phyloP scores from a whole-genome alignment of 2,113 vertebrate genomes.

The Origma solitaria region DNA sequence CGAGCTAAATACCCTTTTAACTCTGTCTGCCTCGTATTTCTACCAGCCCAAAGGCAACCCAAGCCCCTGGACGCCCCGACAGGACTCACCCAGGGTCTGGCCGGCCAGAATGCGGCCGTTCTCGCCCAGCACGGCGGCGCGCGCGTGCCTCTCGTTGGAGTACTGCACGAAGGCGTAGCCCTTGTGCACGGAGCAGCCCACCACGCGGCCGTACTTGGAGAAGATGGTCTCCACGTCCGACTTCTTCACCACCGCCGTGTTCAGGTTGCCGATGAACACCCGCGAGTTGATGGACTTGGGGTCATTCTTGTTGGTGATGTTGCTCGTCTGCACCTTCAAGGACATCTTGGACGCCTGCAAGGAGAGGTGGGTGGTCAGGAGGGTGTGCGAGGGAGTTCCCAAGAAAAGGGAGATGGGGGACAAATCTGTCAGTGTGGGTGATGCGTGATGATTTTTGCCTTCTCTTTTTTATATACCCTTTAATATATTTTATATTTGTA shows the following conservation, averaged over 20 bases:
- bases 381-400: not conserved
- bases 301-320: slow-evolving; percentile 96
- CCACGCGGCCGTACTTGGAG: slow-evolving; percentile 88
- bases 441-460: too few relatives aligned
- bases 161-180: slow-evolving; percentile 95
- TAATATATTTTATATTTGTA: too few relatives aligned
- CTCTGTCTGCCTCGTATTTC: too few relatives aligned
- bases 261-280: slow-evolving; percentile 95
- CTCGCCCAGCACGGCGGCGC: slow-evolving; percentile 89
- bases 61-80: too few relatives aligned
- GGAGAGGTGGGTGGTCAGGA: not conserved
- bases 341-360: slow-evolving; percentile 80
- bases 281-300: slow-evolving; percentile 93
- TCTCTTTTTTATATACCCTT: too few relatives aligned
- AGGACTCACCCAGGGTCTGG: slow-evolving; percentile 83
- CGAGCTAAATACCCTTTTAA: too few relatives aligned
- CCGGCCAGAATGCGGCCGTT: slow-evolving; percentile 88
- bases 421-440: too few relatives aligned
- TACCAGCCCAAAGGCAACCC: too few relatives aligned
- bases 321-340: slow-evolving; percentile 90
- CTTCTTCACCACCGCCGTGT: slow-evolving; percentile 93
- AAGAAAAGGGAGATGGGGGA: not conserved
- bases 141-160: slow-evolving; percentile 85
- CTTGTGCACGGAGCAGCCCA: slow-evolving; percentile 90
- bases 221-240: slow-evolving; percentile 92